phyloP scores from a whole-genome alignment of 1,140 invertebrate genomes.

The Drosophila rufa region DNA sequence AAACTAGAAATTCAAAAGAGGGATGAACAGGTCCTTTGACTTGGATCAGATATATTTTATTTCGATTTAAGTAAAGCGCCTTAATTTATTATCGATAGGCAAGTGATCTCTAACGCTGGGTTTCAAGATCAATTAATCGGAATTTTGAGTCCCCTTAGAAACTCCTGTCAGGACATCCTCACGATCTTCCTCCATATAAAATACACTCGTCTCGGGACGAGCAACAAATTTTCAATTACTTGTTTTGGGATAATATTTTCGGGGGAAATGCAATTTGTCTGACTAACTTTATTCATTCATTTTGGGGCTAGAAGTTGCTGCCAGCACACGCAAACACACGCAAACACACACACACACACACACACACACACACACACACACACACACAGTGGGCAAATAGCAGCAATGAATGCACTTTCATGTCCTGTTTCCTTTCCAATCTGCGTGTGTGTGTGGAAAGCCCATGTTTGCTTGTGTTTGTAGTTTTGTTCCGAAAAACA shows the following conservation, averaged over 20 bases:
- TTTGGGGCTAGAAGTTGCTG: slow-evolving; percentile 67
- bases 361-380: slow-evolving; percentile 17
- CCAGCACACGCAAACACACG: slow-evolving; percentile 30
- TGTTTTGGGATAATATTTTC: slow-evolving; percentile 81
- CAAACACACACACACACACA: background rate
- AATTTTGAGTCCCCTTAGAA: too few relatives aligned
- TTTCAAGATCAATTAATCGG: background rate
- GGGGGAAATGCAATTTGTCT: slow-evolving; percentile 79
- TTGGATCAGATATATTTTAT: too few relatives aligned
- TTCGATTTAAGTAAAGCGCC: too few relatives aligned
- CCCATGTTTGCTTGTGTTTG: slow-evolving; percentile 70
- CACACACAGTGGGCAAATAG: slow-evolving; percentile 49
- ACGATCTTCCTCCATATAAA: background rate
- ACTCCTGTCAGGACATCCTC: background rate
- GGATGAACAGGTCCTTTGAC: background rate
- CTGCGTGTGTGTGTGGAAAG: slow-evolving; percentile 27
- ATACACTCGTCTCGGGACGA: slow-evolving; percentile 15
- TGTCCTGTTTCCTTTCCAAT: slow-evolving; percentile 40
- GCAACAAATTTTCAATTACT: slow-evolving; percentile 80
- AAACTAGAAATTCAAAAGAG: background rate
- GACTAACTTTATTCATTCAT: slow-evolving; percentile 81
- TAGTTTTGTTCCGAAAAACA: slow-evolving; percentile 67
- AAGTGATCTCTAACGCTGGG: background rate
- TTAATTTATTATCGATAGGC: background rate
- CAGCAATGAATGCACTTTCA: slow-evolving; percentile 66